Base-by-base conservation (phyloP, 2,113 vertebrate genomes). In the Scomber scombrus region DNA sequence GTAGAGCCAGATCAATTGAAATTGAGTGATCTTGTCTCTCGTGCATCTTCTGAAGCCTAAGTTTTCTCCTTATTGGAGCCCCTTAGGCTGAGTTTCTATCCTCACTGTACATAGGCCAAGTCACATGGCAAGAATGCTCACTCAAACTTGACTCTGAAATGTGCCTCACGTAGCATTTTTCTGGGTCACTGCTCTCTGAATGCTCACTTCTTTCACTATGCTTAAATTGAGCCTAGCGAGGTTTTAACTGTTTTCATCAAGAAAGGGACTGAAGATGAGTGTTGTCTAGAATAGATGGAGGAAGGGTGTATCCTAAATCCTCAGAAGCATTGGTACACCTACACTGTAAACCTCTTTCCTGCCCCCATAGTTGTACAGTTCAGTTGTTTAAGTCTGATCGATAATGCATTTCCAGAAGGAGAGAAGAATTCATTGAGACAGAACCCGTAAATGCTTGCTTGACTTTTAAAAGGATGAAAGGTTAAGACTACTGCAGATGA, bases 131-230 rank as follows among this genome's bases (percentile, higher is more conserved):
- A 51, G 8, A 57, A 29, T 11, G 13, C 66, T 55, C 34, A 18
- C 26, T 52, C 60, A 78, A 40, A 75, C 71, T 61, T 64, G 50
- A 82, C 72, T 74, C 71, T 82, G 63, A 85, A 85, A 82, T 88
- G 92, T 94, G 93, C 92, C 93, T 93, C 77, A 56, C 29, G 29
- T 65, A 75, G 75, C n/a, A 15, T 75, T 23, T 10, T 71, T 78
- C 21, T 78, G 71, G 47, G 64, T 80, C 61, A 12, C 49, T 23
- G 52, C 65, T 75, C 61, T 66, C 49, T 52, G 49, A 78, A 68
- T 51, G 71, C 40, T 78, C 64, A 55, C 14, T 2, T 15, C 63
- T 57, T 54, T 29, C 21, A 13, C 29, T 18, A 3, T 49, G 55
- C 56, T 72, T 62, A 52, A 71, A 70, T 31, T 56, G 34, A 3